phyloP scores from a whole-genome alignment of 2,113 vertebrate genomes.

The Ictidomys tridecemlineatus region DNA sequence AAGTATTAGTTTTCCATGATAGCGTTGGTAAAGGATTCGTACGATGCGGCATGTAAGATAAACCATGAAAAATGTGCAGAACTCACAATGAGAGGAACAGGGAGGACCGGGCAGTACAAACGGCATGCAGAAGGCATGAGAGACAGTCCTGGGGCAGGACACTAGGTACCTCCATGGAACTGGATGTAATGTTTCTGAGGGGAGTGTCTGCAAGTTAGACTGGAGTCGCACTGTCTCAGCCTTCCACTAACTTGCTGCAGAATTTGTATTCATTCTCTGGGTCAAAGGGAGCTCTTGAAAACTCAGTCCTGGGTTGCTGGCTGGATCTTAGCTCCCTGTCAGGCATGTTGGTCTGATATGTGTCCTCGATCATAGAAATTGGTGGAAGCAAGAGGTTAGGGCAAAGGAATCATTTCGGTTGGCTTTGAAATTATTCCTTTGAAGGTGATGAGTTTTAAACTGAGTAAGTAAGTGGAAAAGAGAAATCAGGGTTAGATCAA shows the following conservation, averaged over 20 bases:
- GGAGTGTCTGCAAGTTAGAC: background rate
- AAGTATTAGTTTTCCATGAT: background rate
- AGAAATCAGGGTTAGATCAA: background rate
- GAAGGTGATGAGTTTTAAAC: background rate
- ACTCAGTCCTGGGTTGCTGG: background rate
- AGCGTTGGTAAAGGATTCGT: background rate
- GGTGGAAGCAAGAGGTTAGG: background rate
- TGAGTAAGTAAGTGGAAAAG: background rate
- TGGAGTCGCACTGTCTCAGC: too few species aligned
- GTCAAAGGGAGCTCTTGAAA: background rate
- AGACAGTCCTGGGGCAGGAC: too few species aligned
- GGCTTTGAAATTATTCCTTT: background rate
- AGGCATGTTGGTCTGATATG: background rate
- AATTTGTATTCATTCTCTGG: background rate
- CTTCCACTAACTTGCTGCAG: background rate
- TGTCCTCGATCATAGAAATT: background rate
- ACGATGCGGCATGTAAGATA: background rate
- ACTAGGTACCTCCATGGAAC: accelerated
- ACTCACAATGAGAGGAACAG: background rate
- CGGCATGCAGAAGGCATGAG: too few species aligned
- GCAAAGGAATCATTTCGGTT: background rate
- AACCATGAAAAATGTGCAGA: background rate
- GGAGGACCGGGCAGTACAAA: background rate
- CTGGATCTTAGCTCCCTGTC: background rate
- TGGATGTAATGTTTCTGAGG: background rate